Evolutionary conservation across 2,113 vertebrate species (phyloP).

Genomic region (Phyllopteryx taeniolatus): DNA sequence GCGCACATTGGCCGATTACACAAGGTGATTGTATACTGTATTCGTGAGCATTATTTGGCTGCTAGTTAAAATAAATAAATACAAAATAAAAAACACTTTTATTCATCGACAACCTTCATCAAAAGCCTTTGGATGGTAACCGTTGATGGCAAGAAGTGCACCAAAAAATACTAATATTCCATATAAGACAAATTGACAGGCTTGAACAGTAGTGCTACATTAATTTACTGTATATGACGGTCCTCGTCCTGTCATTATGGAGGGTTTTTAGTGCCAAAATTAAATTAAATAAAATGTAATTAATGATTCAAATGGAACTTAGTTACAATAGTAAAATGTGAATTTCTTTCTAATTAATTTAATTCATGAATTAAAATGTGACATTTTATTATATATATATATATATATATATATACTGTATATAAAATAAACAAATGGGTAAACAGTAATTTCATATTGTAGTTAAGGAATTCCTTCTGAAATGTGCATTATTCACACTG

Average conservation of each 20-base stretch:
- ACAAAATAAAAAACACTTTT: slow-evolving; percentile 12
- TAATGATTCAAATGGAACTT: not conserved
- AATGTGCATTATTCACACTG: no score
- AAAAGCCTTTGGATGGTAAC: slow-evolving; percentile 9
- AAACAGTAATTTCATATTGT: no score
- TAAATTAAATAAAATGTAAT: not conserved
- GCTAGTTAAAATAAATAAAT: slow-evolving; percentile 26
- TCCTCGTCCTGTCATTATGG: not conserved
- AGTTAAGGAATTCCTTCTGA: no score
- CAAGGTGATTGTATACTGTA: slow-evolving; percentile 41
- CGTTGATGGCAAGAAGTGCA: not conserved
- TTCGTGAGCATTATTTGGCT: slow-evolving; percentile 44
- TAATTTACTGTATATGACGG: not conserved
- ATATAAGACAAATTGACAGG: not conserved
- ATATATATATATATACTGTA: not conserved
- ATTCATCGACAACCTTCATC: slow-evolving; percentile 13
- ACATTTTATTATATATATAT: not conserved
- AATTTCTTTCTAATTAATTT: not conserved
- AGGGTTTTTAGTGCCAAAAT: not conserved
- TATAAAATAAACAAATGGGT: not conserved
- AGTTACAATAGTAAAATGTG: not conserved
- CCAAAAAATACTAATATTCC: not conserved
- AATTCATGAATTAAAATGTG: not conserved
- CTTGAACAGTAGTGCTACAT: not conserved
- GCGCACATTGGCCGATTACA: slow-evolving; percentile 42